Evolutionary conservation across 1,140 invertebrate genomes (phyloP), one percentile per base, ranked within the genome.

Genomic region (Holotrichia oblita): DNA sequence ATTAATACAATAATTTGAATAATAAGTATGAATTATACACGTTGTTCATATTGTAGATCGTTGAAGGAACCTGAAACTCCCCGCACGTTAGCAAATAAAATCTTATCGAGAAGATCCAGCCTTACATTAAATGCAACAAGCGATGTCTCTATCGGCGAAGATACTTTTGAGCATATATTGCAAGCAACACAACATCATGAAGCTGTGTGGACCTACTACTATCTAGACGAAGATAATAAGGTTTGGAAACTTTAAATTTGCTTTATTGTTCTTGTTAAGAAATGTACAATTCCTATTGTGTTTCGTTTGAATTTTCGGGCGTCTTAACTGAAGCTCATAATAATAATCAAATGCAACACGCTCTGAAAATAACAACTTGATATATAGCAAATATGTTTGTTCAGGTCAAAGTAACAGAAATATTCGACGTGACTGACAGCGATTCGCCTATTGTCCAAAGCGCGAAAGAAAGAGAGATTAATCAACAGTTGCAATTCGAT

Each of bases 131-230:
- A 89, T 77, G 86, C 88, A 82, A 83, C 85, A 6, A 81, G 85
- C 9, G 90, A 91, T 73, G 17, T 48, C 17, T 27, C 42, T 0
- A 24, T 55, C 12, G 41, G 44, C 41, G 89, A 93, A 74, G 94
- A 97, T 84, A 94, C 94, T 2, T 95, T 97, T 86, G 95, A 97
- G 79, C 93, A 96, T 87, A 94, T 97, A 81, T 88, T 98, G 20
- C 92, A 94, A 87, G 93, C 94, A 75, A 94, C 95, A 7, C 89
- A 93, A 41, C 93, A 96, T 80, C 94, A 96, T 85, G 96, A 98
- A 81, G 93, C 95, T 6, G 87, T 97, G 1, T 94, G 97, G 89
- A 93, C 96, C 0, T 97, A 95, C 87, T 96, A 97, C 88, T 97
- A 97, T 84, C 92, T 95, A 84, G 93, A 96, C 84, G 93, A 95